Conservation (phyloP, 2,888 invertebrate genomes). For the Invenusta paracnida region DNA sequence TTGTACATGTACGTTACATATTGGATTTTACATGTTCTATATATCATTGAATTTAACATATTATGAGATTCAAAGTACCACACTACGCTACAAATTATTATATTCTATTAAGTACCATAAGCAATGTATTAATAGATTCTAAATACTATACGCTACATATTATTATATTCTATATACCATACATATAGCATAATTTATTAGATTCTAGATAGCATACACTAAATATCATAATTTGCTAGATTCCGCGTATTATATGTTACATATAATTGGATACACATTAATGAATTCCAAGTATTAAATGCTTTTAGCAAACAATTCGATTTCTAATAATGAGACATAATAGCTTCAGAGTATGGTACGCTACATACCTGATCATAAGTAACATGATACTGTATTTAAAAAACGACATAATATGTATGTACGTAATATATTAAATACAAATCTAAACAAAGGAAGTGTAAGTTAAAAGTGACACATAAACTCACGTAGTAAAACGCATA, state of each 20-base stretch:
- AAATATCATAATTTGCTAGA: not conserved
- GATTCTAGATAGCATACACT: not conserved
- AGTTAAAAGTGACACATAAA: too few relatives aligned
- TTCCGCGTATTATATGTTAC: not conserved
- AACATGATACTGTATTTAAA: not conserved
- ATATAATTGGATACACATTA: not conserved
- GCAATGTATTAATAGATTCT: not conserved
- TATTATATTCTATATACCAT: not conserved
- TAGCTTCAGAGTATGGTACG: not conserved
- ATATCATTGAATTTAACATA: not conserved
- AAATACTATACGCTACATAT: not conserved
- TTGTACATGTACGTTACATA: not conserved
- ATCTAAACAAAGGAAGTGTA: not conserved
- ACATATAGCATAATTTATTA: not conserved
- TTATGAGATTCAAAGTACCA: not conserved
- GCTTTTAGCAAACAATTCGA: not conserved
- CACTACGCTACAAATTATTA: not conserved
- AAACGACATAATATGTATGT: not conserved
- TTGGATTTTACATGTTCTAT: not conserved
- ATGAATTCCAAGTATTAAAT: not conserved
- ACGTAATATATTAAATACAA: not conserved
- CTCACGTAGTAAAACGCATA: too few relatives aligned
- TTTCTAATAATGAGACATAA: not conserved
- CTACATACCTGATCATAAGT: not conserved
- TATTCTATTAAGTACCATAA: not conserved